Conservation (phyloP, 2,888 invertebrate species). For the Agonopterix subpropinquella region DNA sequence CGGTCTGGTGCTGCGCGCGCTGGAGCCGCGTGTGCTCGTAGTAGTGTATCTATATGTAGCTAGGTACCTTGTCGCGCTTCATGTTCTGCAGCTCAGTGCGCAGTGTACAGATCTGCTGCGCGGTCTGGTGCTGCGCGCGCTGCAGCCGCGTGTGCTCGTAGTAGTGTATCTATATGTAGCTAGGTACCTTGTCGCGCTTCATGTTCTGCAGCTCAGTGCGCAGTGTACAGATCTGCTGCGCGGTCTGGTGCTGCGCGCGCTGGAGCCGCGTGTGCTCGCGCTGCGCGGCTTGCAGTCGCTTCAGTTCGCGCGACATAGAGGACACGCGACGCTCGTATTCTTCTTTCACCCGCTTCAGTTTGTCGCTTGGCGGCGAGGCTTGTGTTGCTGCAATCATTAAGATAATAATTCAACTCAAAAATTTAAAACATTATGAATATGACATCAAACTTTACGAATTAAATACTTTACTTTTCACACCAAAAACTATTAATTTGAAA, state of each 20-base stretch:
- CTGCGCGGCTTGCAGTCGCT: slow-evolving; percentile 89
- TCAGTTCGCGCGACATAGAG: slow-evolving; percentile 90
- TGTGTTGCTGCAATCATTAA: slow-evolving; percentile 45
- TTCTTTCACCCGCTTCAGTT: slow-evolving; percentile 86
- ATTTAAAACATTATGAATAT: no score
- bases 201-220: slow-evolving; percentile 88
- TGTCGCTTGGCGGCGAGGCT: slow-evolving; percentile 78
- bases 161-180: slow-evolving; percentile 4
- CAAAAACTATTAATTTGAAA: no score
- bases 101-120: slow-evolving; percentile 89
- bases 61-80: slow-evolving; percentile 89
- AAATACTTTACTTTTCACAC: no score
- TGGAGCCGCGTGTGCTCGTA: slow-evolving; percentile 91
- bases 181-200: slow-evolving; percentile 89
- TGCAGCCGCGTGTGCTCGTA: slow-evolving; percentile 91
- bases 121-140: slow-evolving; percentile 91
- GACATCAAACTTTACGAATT: no score
- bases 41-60: slow-evolving; percentile 6
- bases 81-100: slow-evolving; percentile 88
- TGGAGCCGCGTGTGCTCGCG: slow-evolving; percentile 92
- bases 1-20: slow-evolving; percentile 91
- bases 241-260: slow-evolving; percentile 91
- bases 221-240: slow-evolving; percentile 89
- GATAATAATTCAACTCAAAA: background rate
- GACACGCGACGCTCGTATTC: slow-evolving; percentile 92